Conservation (phyloP, 2,797 vertebrate species). For the Paratrypauchen microcephalus region DNA sequence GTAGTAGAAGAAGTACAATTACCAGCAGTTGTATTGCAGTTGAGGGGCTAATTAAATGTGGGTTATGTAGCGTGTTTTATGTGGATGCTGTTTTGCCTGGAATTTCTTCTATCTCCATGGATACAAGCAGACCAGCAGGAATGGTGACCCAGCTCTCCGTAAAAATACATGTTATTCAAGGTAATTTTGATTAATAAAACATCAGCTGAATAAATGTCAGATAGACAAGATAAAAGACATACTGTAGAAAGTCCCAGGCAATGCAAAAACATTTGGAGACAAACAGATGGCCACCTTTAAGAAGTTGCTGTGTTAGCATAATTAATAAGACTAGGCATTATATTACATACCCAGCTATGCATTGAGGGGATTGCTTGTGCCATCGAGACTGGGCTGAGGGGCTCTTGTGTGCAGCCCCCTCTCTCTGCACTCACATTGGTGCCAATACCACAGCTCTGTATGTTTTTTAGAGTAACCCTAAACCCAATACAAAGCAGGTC, state of each 20-base stretch:
- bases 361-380: slow-evolving; percentile 46
- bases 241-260: too few species aligned
- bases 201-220: too few species aligned
- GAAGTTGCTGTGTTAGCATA: background rate
- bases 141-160: too few species aligned
- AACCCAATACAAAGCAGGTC: background rate
- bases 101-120: too few species aligned
- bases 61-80: too few species aligned
- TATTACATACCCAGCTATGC: slow-evolving; percentile 16
- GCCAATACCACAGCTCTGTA: slow-evolving; percentile 12
- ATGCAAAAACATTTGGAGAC: too few species aligned
- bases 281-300: background rate
- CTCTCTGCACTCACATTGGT: slow-evolving; percentile 32
- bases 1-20: background rate
- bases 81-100: too few species aligned
- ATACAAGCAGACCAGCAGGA: too few species aligned
- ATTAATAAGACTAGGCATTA: background rate
- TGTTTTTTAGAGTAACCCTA: slow-evolving; percentile 22
- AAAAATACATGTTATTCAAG: too few species aligned
- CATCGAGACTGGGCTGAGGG: slow-evolving; percentile 51
- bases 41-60: background rate
- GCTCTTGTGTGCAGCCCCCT: slow-evolving; percentile 39
- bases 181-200: too few species aligned
- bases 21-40: background rate
- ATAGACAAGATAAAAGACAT: too few species aligned